Base-by-base conservation (phyloP, 2,888 invertebrate genomes). In the Ennomos quercinarius region DNA sequence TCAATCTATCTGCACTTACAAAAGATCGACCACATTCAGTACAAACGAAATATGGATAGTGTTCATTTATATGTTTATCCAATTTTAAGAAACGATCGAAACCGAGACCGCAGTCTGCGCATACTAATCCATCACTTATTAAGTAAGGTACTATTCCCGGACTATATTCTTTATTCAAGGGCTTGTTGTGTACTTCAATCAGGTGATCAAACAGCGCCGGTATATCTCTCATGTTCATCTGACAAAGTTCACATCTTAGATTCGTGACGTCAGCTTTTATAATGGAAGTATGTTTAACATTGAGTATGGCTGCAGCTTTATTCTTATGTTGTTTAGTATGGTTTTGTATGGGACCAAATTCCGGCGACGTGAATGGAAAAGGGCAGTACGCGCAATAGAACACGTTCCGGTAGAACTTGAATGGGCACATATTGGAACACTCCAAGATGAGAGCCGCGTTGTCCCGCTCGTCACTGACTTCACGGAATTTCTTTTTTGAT, bases 341-440 rank as follows among this genome's bases (percentile, higher is more conserved):
- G 4, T 38, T 41, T 37, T 46, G 41, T 10, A 60, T 39, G 13
- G 35, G 10, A 27, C 10, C 12, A 27, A 60, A 60, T 9, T 50
- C 46, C 1, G 55, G 42, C 11, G 60, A 42, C 8, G n/a, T 45
- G 50, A 2, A 17, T 17, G 17, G 17, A 17, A 50, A 60, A 13
- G 88, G 2, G 61, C 90, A 91, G 67, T 74, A 83, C 2, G 82
- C 85, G 62, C 90, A 91, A 36, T 74, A 77, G 67, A 87, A 91
- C 2, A 76, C 63, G 0, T 89, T 89, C 8, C 85, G 76, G 44
- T 77, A 80, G 85, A 86, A 89, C 61, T 87, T 78, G 74, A 91
- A 91, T 1, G 90, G 90, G 55, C 82, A 81, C 13, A 74, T 84
- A 75, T 87, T 90, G 43, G 89, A 87, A 71, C 73, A 84, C 68